Percentiles rank a stretch among this genome's conserved stretches.
Evolutionary conservation across 2,797 vertebrate species (phyloP).

Genomic region (Danio aesculapii): DNA sequence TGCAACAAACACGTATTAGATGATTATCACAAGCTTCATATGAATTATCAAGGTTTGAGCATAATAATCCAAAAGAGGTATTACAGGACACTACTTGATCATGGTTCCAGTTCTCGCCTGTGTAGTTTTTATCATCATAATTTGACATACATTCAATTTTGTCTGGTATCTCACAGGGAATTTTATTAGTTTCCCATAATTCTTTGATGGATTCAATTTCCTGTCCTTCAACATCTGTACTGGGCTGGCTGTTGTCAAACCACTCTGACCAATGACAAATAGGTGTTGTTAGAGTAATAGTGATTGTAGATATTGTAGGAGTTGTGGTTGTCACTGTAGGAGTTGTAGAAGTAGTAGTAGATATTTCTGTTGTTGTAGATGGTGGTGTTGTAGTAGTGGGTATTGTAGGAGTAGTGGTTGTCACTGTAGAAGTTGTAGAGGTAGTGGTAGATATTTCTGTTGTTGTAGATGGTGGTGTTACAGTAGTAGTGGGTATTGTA

Average conservation of each 20-base stretch:
- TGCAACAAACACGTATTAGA: slow-evolving; percentile 83
- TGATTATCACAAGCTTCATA: slow-evolving; percentile 77
- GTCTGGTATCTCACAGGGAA: slow-evolving; percentile 68
- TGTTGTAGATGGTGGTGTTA: neutral
- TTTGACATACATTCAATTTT: slow-evolving; percentile 79
- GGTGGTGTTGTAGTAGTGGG: neutral
- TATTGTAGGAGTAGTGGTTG: too few species aligned
- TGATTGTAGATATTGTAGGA: neutral
- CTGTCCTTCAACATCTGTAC: slow-evolving; percentile 62
- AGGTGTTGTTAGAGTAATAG: neutral
- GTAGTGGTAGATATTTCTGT: too few species aligned
- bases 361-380: too few species aligned
- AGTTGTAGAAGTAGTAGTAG: neutral
- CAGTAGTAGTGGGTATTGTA: neutral
- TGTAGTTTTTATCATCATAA: slow-evolving; percentile 37
- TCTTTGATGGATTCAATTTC: slow-evolving; percentile 80
- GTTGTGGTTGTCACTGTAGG: neutral
- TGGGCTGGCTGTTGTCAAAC: slow-evolving; percentile 72
- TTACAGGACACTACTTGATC: slow-evolving; percentile 78
- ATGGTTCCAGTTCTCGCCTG: slow-evolving; percentile 56
- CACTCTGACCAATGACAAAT: slow-evolving; percentile 81
- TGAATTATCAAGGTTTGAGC: slow-evolving; percentile 67
- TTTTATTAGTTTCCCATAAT: slow-evolving; percentile 70
- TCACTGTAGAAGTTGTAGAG: too few species aligned
- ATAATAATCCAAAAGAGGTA: slow-evolving; percentile 66